Percentiles rank a stretch among this genome's conserved stretches.
These are phyloP conservation scores for Prunella himalayana DNA, from an alignment of 2,113 vertebrate genomes.

Conservation along the genomic window DNA sequence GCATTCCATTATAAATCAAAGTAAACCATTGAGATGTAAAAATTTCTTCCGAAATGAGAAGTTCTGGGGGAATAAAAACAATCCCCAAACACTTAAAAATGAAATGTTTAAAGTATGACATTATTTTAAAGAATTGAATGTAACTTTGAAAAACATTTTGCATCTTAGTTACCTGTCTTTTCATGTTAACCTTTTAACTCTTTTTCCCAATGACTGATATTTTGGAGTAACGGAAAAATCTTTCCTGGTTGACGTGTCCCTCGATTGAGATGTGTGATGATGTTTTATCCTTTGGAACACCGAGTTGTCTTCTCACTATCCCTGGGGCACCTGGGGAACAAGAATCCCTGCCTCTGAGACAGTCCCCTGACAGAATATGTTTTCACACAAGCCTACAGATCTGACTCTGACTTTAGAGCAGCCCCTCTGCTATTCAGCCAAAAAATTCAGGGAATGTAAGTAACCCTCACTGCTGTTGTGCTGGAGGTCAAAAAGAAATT, in stretches of 20 bases:
- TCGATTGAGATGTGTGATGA: neutral
- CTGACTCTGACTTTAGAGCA: neutral
- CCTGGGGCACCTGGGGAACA: neutral
- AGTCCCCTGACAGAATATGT: neutral
- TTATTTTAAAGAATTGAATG: neutral
- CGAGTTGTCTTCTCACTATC: neutral
- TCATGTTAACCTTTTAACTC: neutral
- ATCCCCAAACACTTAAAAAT: neutral
- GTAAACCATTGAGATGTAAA: neutral
- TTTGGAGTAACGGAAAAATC: neutral
- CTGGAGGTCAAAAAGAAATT: neutral
- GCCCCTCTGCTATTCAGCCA: neutral
- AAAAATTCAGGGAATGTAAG: neutral
- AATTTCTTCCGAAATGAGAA: neutral
- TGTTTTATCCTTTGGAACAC: neutral
- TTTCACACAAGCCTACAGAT: neutral
- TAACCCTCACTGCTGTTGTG: neutral
- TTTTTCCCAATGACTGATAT: neutral
- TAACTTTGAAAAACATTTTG: neutral
- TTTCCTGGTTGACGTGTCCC: neutral
- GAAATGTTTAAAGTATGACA: neutral
- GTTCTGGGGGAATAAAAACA: neutral
- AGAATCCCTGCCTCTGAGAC: neutral
- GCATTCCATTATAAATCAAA: neutral
- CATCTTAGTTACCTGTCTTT: neutral